A percentile compares a stretch with the other conserved stretches of the same genome.
phyloP scores from a whole-genome alignment of 2,888 invertebrate genomes.

The Disparrhopalites patrizii region DNA sequence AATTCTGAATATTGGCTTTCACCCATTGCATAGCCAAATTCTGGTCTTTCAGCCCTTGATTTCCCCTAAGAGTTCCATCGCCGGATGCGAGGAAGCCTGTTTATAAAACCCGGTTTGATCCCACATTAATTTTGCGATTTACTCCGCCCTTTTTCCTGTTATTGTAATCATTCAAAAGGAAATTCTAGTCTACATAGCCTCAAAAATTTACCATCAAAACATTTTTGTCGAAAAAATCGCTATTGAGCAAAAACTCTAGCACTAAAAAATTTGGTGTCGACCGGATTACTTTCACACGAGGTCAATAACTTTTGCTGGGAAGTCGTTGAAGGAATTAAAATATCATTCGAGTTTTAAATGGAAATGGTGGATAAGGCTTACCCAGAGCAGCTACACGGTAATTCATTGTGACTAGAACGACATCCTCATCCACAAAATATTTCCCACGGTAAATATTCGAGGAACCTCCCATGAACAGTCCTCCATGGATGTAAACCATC shows the following conservation, averaged over 20 bases:
- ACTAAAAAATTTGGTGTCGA: no score
- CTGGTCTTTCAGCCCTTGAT: neutral
- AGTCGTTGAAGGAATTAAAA: no score
- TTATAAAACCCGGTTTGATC: neutral
- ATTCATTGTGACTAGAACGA: constrained; percentile 1
- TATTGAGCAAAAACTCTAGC: no score
- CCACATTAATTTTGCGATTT: neutral
- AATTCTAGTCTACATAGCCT: no score
- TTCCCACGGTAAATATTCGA: neutral
- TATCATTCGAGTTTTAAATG: no score
- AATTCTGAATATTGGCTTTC: neutral
- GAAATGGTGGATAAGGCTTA: no score
- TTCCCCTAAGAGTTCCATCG: neutral
- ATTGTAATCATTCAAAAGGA: neutral
- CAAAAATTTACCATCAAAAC: no score
- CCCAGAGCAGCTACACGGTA: neutral
- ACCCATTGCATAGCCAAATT: neutral
- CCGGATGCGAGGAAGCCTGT: neutral
- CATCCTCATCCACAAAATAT: constrained; percentile 1
- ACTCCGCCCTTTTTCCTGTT: neutral
- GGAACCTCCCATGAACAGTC: neutral
- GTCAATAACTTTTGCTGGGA: no score
- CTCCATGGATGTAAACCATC: neutral
- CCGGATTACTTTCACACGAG: no score
- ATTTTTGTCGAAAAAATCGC: no score